Conservation (phyloP, 2,888 invertebrate species). For the Harpagoxenus sublaevis region DNA sequence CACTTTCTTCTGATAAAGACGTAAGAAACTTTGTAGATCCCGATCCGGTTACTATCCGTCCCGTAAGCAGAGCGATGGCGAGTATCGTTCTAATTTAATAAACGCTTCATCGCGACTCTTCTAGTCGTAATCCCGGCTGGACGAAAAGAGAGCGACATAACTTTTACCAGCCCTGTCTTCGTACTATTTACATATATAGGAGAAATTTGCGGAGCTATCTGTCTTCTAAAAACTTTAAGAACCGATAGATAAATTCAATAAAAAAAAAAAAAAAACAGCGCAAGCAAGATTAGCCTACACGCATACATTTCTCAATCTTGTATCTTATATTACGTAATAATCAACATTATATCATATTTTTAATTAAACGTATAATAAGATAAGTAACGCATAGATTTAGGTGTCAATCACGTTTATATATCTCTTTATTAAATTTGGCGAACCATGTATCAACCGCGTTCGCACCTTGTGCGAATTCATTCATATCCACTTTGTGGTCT, state of each 20-base stretch:
- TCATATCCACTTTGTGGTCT: slow-evolving; percentile 16
- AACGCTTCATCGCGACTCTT: slow-evolving; percentile 33
- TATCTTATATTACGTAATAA: neutral
- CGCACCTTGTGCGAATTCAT: neutral
- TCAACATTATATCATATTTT: neutral
- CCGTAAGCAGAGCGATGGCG: neutral
- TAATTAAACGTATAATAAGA: neutral
- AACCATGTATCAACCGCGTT: neutral
- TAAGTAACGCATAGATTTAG: neutral
- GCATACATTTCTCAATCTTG: neutral
- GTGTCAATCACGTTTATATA: neutral
- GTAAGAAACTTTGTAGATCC: slow-evolving; percentile 38
- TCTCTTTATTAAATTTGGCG: slow-evolving; percentile 8
- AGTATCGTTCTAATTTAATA: slow-evolving; percentile 46
- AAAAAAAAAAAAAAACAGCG: neutral
- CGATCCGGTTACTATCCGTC: slow-evolving; percentile 41
- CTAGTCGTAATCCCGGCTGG: neutral
- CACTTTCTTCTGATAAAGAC: slow-evolving; percentile 57
- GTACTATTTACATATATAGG: neutral
- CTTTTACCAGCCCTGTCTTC: neutral
- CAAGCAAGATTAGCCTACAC: neutral
- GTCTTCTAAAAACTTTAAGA: neutral
- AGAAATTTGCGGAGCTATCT: neutral
- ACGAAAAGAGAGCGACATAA: slow-evolving; percentile 4
- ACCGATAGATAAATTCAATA: neutral